Percentiles rank a stretch among this genome's conserved stretches.
Conservation (phyloP, 2,888 invertebrate genomes). For the Cryptus viduatorius region DNA sequence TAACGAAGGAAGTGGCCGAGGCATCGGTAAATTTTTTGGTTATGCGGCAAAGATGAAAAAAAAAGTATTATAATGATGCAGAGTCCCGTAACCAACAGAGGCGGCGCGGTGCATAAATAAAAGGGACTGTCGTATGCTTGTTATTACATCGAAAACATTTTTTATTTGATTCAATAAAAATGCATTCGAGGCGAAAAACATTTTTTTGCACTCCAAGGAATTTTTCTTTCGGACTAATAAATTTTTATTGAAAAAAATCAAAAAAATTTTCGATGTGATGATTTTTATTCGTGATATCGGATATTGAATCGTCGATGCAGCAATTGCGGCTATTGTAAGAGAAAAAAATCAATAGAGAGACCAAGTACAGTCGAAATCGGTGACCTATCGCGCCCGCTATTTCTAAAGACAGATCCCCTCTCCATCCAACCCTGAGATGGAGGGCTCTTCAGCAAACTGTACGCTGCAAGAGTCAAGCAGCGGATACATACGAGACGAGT, state of each 20-base stretch:
- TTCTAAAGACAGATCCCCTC: not conserved
- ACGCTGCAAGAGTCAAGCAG: not conserved
- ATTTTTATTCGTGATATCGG: not conserved
- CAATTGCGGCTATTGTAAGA: slow-evolving; percentile 22
- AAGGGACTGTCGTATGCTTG: too few relatives aligned
- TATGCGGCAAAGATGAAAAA: slow-evolving; percentile 26
- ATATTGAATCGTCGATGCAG: not conserved
- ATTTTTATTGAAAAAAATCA: too few relatives aligned
- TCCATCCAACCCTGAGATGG: slow-evolving; percentile 23
- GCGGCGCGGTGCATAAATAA: not conserved
- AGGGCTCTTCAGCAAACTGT: slow-evolving; percentile 5
- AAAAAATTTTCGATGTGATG: not conserved
- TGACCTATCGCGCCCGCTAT: not conserved
- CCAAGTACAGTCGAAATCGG: slow-evolving; percentile 37
- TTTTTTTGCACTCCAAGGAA: too few relatives aligned
- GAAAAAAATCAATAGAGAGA: slow-evolving; percentile 48
- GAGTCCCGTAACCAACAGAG: not conserved
- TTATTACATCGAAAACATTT: not conserved
- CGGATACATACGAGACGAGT: not conserved
- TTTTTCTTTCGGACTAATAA: too few relatives aligned
- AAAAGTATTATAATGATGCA: slow-evolving; percentile 7
- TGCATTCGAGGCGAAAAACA: too few relatives aligned
- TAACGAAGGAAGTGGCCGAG: slow-evolving; percentile 26
- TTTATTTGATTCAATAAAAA: too few relatives aligned
- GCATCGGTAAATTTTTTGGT: slow-evolving; percentile 21